phyloP scores from a whole-genome alignment of 2,113 vertebrate species.

The Nannospalax galili region DNA sequence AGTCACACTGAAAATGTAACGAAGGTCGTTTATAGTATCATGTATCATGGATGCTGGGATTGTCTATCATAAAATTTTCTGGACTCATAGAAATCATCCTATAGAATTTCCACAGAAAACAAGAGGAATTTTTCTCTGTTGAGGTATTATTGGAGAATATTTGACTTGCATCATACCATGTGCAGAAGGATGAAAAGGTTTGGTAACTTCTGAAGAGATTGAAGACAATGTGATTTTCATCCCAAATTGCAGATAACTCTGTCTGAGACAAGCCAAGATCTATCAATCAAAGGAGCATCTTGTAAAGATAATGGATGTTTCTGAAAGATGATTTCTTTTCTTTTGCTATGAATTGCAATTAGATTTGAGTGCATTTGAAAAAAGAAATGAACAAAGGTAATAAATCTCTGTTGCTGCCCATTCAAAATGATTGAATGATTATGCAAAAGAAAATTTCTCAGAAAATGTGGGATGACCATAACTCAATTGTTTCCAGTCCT shows the following conservation, averaged over 20 bases:
- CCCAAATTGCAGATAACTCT: neutral
- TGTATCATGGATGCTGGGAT: slow-evolving; percentile 22
- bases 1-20: slow-evolving; percentile 54
- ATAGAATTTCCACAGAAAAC: neutral
- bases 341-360: neutral
- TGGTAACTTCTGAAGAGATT: neutral
- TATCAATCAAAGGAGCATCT: neutral
- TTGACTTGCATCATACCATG: neutral
- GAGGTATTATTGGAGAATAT: neutral
- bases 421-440: slow-evolving; percentile 14
- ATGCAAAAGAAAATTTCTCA: slow-evolving; percentile 4
- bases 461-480: neutral
- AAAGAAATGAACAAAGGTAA: neutral
- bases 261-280: neutral
- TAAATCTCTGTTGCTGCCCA: neutral
- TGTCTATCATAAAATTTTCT: slow-evolving; percentile 65
- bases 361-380: neutral
- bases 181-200: neutral
- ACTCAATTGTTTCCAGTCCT: neutral
- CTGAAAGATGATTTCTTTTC: neutral
- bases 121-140: neutral
- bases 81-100: neutral
- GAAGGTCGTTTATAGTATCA: slow-evolving; percentile 72
- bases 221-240: neutral
- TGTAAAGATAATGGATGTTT: neutral